phyloP scores from a whole-genome alignment of 2,797 vertebrate genomes.

The Diceros bicornis region DNA sequence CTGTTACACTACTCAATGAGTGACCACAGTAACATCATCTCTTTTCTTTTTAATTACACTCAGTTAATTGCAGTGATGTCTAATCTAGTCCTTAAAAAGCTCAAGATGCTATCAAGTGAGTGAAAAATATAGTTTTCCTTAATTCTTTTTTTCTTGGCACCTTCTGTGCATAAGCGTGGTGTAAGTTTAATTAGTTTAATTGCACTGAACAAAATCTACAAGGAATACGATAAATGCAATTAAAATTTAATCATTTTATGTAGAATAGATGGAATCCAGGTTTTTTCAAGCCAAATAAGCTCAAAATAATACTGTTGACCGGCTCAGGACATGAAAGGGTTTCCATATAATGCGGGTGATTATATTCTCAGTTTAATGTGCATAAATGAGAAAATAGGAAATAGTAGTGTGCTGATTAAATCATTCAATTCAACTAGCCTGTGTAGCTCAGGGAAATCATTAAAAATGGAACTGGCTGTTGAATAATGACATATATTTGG shows the following conservation, averaged over 20 bases:
- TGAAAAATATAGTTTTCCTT: constrained; percentile 78
- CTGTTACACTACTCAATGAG: not conserved
- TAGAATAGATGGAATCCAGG: constrained; percentile 71
- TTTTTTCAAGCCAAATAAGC: constrained; percentile 56
- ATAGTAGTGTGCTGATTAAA: constrained; percentile 69
- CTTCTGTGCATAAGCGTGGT: constrained; percentile 68
- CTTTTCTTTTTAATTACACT: constrained; percentile 76
- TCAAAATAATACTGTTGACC: constrained; percentile 66
- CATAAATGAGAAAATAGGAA: constrained; percentile 74
- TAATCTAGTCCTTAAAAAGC: constrained; percentile 73
- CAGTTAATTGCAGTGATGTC: constrained; percentile 81
- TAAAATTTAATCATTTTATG: constrained; percentile 79
- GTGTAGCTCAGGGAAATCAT: constrained; percentile 75
- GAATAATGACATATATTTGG: constrained; percentile 77
- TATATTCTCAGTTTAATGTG: constrained; percentile 18
- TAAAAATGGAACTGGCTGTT: constrained; percentile 79
- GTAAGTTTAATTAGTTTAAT: constrained; percentile 70
- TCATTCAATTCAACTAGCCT: constrained; percentile 77
- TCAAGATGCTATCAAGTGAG: constrained; percentile 72
- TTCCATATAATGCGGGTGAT: not conserved
- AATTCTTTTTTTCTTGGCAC: constrained; percentile 60
- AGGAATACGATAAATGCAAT: constrained; percentile 78
- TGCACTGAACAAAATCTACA: constrained; percentile 77
- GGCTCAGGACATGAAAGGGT: constrained; percentile 53
- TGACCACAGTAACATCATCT: constrained; percentile 73